Percentiles rank a stretch among this genome's conserved stretches.
Conservation (phyloP, 2,113 vertebrate genomes). For the Larimichthys crocea region DNA sequence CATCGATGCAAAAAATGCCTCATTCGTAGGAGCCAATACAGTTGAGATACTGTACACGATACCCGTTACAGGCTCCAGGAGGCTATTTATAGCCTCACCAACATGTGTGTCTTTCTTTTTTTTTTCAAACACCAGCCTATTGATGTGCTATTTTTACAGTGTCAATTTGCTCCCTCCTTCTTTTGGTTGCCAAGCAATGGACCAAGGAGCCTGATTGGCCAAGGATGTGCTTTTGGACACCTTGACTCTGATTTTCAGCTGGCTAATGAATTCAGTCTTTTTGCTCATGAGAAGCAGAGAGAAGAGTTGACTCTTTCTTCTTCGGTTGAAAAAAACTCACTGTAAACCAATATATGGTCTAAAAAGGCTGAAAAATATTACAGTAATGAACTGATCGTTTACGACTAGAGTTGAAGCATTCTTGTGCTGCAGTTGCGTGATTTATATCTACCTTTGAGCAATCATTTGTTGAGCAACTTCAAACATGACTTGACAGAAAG, state of each 20-base stretch:
- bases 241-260: conserved; percentile 62
- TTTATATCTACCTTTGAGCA: conserved; percentile 22
- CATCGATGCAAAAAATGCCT: conserved; percentile 79
- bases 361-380: background rate
- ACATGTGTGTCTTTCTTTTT: conserved; percentile 84
- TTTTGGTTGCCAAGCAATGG: conserved; percentile 78
- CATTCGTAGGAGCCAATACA: conserved; percentile 72
- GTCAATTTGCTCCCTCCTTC: conserved; percentile 80
- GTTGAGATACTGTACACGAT: conserved; percentile 87
- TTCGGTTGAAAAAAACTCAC: background rate
- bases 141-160: conserved; percentile 86
- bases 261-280: conserved; percentile 61
- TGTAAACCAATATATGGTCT: background rate
- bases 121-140: conserved; percentile 88
- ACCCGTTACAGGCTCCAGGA: conserved; percentile 79
- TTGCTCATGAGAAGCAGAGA: conserved; percentile 26
- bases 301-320: conserved; percentile 4
- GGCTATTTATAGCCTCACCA: conserved; percentile 92
- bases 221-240: conserved; percentile 70
- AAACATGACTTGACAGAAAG: conserved; percentile 24
- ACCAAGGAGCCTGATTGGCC: conserved; percentile 66
- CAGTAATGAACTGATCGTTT: background rate
- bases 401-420: background rate
- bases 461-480: conserved; percentile 31
- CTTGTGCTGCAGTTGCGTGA: background rate